A percentile compares a stretch with the other conserved stretches of the same genome.
These are phyloP conservation scores for Marmota monax DNA, from an alignment of 2,113 vertebrate genomes.

Conservation along the genomic window DNA sequence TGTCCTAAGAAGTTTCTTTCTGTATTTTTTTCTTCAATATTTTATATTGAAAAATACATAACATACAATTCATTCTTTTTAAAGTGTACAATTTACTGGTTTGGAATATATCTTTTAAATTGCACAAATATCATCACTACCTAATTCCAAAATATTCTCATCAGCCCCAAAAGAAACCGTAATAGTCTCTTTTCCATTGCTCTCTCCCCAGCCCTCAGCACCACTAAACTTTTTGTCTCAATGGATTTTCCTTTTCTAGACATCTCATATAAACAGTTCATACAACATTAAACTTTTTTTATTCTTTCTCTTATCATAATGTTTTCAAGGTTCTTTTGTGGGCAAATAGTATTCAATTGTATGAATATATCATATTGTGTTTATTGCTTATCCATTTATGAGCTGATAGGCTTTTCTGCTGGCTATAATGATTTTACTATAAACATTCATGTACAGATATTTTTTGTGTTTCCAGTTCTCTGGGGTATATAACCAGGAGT, in stretches of 20 bases:
- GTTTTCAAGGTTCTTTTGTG: background rate
- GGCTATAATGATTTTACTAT: background rate
- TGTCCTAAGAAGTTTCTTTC: background rate
- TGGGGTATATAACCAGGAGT: background rate
- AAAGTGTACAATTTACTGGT: background rate
- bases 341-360: constrained; percentile 4
- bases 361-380: background rate
- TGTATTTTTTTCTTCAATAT: background rate
- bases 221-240: background rate
- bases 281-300: background rate
- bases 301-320: constrained; percentile 14
- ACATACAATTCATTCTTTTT: background rate
- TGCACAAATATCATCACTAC: background rate
- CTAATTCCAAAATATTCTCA: constrained; percentile 52
- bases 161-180: background rate
- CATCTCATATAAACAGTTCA: constrained; percentile 7
- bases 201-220: background rate
- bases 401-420: background rate
- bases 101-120: constrained; percentile 10
- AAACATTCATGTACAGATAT: background rate
- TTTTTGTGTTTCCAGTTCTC: background rate
- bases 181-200: background rate
- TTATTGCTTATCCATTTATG: constrained; percentile 11
- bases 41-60: background rate
- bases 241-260: background rate